Evolutionary conservation across 1,140 invertebrate species (phyloP), one percentile per base, ranked within the genome.

Genomic region (Antheraea pernyi): DNA sequence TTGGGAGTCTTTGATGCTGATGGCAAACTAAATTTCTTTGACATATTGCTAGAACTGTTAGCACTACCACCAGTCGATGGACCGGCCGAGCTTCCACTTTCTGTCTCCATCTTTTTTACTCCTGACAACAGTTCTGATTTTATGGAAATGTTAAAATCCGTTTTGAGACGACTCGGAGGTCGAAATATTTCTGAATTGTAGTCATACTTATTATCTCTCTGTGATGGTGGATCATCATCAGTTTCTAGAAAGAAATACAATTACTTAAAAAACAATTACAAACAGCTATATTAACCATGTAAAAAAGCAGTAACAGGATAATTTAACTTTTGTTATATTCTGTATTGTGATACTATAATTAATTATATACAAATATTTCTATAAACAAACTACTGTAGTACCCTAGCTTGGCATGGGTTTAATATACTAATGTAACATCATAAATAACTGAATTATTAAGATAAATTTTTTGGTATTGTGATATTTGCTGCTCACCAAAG

Each of bases 61-160:
- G 85, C 86, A 74, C 87, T 90, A 19, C 90, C 81, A 0, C 76
- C 82, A 71, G 83, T 80, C 0, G 90, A 92, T 0, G 82, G 68
- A 0, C 81, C 86, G 0, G 79, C 80, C 6, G 83, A 82, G 19
- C 71, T 71, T 9, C 39, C 36, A 39, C 76, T 66, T 18, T 89
- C 88, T 7, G 74, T 65, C 13, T 89, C 87, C 73, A 77, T 75
- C 67, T 82, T 88, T 63, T 86, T 86, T 71, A 3, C 83, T 82
- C 3, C 83, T 81, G 74, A 75, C 16, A 88, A 67, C 4, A 91
- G 67, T 75, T 92, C 91, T 0, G 87, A 91, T 62, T 91, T 92
- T 39, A 92, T 88, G 3, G 91, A 92, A 59, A 88, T 86, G 63
- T 91, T 93, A 67, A 92, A 92, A n/a, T 93, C 91, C 68, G 80